Percentiles rank a stretch among this genome's conserved stretches.
These are phyloP conservation scores for Strix uralensis DNA, from an alignment of 2,113 vertebrate species.

Conservation along the genomic window DNA sequence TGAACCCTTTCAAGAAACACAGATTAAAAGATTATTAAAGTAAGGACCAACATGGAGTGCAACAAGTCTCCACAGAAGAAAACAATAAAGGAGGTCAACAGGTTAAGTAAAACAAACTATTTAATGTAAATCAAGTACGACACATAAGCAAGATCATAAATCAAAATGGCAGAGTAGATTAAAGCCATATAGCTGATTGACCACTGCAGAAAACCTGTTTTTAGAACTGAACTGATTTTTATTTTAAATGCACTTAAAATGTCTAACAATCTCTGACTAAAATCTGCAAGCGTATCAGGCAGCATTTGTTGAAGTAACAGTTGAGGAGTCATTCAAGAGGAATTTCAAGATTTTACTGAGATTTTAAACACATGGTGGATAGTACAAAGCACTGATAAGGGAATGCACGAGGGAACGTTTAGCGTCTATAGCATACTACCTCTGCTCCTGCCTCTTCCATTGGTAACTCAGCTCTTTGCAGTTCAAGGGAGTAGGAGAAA, in stretches of 20 bases:
- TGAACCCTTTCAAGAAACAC: conserved; percentile 80
- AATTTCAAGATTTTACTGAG: neutral
- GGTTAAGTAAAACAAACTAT: neutral
- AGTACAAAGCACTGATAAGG: neutral
- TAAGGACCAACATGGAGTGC: neutral
- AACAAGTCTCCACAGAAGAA: neutral
- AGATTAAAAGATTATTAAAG: neutral
- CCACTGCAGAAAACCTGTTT: neutral
- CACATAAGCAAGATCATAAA: neutral
- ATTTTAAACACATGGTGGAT: fast-evolving
- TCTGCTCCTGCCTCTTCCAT: neutral
- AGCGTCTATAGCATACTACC: neutral
- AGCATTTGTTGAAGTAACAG: neutral
- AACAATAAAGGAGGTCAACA: neutral
- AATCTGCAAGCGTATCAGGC: neutral
- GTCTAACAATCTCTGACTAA: neutral
- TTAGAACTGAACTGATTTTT: neutral
- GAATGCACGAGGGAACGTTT: fast-evolving
- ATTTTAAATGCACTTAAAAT: neutral
- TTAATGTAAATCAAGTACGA: neutral
- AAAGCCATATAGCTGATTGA: neutral
- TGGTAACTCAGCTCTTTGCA: neutral
- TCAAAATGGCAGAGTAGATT: neutral
- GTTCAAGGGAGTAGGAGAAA: neutral
- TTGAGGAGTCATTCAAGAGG: neutral